These are phyloP conservation scores for Petromus typicus DNA, from an alignment of 2,113 vertebrate genomes.

Conservation along the genomic window DNA sequence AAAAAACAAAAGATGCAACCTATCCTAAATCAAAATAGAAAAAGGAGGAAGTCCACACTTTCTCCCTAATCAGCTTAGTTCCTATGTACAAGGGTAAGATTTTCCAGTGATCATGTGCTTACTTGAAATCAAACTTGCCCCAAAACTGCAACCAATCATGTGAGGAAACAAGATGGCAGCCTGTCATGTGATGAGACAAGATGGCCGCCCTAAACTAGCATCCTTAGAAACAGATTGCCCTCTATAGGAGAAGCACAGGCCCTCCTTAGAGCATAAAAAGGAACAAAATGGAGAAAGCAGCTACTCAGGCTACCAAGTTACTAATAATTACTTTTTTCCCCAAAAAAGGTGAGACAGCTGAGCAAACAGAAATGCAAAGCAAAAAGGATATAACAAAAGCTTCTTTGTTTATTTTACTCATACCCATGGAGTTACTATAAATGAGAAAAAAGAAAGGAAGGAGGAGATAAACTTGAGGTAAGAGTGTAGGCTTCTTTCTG, in stretches of 20 bases:
- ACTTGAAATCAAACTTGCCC: background rate
- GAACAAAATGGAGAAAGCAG: background rate
- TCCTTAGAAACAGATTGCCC: background rate
- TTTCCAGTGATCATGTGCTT: background rate
- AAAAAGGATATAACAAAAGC: background rate
- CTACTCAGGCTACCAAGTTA: background rate
- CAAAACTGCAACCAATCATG: background rate
- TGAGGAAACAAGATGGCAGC: background rate
- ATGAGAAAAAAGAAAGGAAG: background rate
- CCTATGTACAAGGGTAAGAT: background rate
- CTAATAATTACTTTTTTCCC: background rate
- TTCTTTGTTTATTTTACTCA: background rate
- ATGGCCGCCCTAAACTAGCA: background rate
- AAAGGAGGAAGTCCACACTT: background rate
- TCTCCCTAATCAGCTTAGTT: background rate
- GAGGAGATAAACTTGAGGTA: background rate
- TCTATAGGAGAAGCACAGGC: background rate
- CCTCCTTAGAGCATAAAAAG: background rate
- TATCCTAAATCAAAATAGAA: background rate
- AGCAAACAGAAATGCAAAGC: background rate
- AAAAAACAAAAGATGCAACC: background rate
- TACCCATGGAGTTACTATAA: background rate
- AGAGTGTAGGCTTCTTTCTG: background rate
- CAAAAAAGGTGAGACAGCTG: background rate
- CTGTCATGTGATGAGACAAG: background rate